These are phyloP conservation scores for Syngnathoides biaculeatus DNA, from an alignment of 2,113 vertebrate species.

Conservation along the genomic window DNA sequence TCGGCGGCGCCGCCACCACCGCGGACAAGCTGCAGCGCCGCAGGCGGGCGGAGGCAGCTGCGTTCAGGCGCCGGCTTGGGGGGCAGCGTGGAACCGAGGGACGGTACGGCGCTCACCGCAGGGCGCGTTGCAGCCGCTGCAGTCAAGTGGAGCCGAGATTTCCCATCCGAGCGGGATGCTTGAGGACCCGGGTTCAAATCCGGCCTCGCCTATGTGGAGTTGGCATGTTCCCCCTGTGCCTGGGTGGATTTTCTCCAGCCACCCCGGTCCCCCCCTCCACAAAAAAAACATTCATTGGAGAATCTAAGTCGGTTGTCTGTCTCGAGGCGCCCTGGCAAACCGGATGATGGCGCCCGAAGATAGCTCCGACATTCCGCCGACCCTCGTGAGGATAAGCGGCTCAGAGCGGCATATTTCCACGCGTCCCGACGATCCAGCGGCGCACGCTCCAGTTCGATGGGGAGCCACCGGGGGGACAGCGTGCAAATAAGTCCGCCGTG, in stretches of 20 bases:
- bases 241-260: too few relatives aligned
- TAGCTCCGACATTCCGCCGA: too few relatives aligned
- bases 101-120: constrained; percentile 5
- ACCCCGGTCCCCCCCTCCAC: too few relatives aligned
- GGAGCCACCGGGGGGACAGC: not conserved
- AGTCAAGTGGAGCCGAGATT: not conserved
- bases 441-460: not conserved
- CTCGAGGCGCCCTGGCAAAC: too few relatives aligned
- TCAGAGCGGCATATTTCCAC: too few relatives aligned
- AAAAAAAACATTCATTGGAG: too few relatives aligned
- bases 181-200: too few relatives aligned
- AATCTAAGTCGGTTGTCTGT: too few relatives aligned
- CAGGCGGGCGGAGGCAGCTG: not conserved
- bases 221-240: too few relatives aligned
- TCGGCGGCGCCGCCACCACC: constrained; percentile 4
- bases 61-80: constrained; percentile 3
- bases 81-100: not conserved
- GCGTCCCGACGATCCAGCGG: not conserved
- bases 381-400: too few relatives aligned
- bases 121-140: constrained; percentile 8
- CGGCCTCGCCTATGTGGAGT: too few relatives aligned
- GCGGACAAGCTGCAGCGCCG: constrained; percentile 17
- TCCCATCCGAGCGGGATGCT: not conserved
- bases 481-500: not conserved
- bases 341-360: too few relatives aligned